Evolutionary conservation across 2,797 vertebrate genomes (phyloP), one percentile per base, ranked within the genome.

Genomic region (Neopelma chrysocephalum): DNA sequence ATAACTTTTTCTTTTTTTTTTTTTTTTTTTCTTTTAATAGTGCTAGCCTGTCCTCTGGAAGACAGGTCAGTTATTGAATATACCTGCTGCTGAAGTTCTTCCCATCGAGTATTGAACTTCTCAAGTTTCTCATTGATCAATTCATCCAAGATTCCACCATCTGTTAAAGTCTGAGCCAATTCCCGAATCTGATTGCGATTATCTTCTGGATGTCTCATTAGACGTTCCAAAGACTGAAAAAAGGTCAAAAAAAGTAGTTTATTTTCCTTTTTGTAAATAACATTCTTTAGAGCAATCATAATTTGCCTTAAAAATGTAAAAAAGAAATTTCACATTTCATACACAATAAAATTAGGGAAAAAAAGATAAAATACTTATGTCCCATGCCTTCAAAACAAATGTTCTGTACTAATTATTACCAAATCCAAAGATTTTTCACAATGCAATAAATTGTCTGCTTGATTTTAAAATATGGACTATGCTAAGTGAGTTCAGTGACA

Each of bases 101-200:
- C 99, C 99, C 99, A 99, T 72, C 98, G 98, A 38, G 98, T 98
- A 97, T 99, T 99, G 97, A 99, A 99, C 29, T 98, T 99, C 17
- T 99, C 99, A 32, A 99, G 98, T 94, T 99, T 99, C 75, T 99
- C 99, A 91, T 98, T 99, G 90, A 99, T 99, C 66, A 99, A 89
- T 77, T 99, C 99, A 94, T 99, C 99, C 97, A 99, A 98, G 73
- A 99, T 98, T n/a, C 99, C 98, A 25, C 99, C 99, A 91, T 99
- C 99, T 97, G 98, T 99, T 97, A 99, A 98, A 9, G 99, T 99
- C 97, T 99, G 99, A 80, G 99, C 98, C 98, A 99, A 95, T 82
- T 99, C 99, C 43, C 98, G 98, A 85, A 99, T 99, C 96, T 99
- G 99, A 98, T 98, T 99, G 36, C 99, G 98, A 97, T 99, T 99